These are phyloP conservation scores for Eulithis prunata DNA, from an alignment of 2,888 invertebrate species.

Conservation along the genomic window DNA sequence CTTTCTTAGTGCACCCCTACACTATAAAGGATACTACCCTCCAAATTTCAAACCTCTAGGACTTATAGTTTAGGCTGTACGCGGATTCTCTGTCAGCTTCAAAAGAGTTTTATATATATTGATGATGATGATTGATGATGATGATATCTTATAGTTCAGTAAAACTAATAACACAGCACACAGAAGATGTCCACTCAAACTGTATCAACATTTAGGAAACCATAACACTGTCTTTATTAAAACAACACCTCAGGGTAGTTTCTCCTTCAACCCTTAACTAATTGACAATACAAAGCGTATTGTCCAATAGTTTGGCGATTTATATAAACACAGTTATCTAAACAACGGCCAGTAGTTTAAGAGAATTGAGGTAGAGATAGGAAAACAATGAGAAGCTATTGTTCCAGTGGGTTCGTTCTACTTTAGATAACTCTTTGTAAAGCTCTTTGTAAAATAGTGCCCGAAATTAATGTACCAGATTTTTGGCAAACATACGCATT, in stretches of 20 bases:
- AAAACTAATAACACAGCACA: background rate
- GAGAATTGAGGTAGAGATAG: slow-evolving; percentile 41
- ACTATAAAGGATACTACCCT: too few relatives aligned
- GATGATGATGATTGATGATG: too few relatives aligned
- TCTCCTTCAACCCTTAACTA: slow-evolving; percentile 46
- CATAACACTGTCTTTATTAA: slow-evolving; percentile 44
- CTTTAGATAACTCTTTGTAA: too few relatives aligned
- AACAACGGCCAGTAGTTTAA: slow-evolving; percentile 48
- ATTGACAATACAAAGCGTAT: slow-evolving; percentile 70
- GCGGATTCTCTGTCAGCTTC: too few relatives aligned
- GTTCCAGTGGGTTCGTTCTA: background rate
- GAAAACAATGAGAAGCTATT: slow-evolving; percentile 8
- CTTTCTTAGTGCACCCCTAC: too few relatives aligned
- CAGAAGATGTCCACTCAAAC: background rate
- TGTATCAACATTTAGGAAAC: slow-evolving; percentile 39
- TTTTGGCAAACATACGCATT: too few relatives aligned
- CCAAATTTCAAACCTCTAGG: too few relatives aligned
- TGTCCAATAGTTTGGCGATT: slow-evolving; percentile 70
- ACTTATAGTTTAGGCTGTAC: too few relatives aligned
- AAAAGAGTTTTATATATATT: too few relatives aligned
- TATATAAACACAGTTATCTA: slow-evolving; percentile 63
- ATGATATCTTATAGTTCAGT: too few relatives aligned
- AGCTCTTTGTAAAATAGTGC: too few relatives aligned
- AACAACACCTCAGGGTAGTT: slow-evolving; percentile 51
- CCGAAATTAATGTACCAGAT: too few relatives aligned